Evolutionary conservation across 2,888 invertebrate genomes (phyloP), one percentile per base, ranked within the genome.

Genomic region (Parnassius apollo): DNA sequence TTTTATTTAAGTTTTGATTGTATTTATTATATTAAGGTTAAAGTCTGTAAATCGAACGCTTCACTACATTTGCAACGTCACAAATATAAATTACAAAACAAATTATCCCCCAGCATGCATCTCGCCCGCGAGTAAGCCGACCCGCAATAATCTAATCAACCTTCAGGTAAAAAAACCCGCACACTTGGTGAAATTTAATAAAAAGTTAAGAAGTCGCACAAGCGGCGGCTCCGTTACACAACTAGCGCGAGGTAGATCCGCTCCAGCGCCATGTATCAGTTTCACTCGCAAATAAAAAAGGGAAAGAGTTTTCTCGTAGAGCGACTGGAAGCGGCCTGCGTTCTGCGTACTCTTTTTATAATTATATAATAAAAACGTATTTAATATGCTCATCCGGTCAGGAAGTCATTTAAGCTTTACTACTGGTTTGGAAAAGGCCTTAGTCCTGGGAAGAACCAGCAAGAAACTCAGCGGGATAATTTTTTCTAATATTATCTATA

Each of bases 111-210:
- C 52, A 11, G 12, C 48, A 13, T n/a, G 48, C n/a, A 48, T n/a
- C 45, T 18, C 48, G 58, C n/a, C 44, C 22, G 18, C 61, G 25
- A 10, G 61, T 56, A 51, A 61, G 35, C 53, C 61, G 61, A 57
- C 53, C 57, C 61, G 50, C 57, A 44, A 9, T 13, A n/a, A 46
- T 25, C 58, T 62, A 62, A 62, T 62, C 62, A 62, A 55, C 45
- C 8, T 25, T 42, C 2, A 12, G 18, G 35, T 25, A 52, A 62
- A 62, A 62, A 57, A 49, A 22, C 53, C 50, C 48, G 48, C 51
- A 52, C 58, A 55, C 58, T 57, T 42, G 35, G 18, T 25, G 8
- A 49, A 49, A 49, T 62, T 62, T 58, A 62, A 58, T 54, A 62
- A 62, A 62, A 58, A 58, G 9, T 10, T 10, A 25, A 54, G 62